Base-by-base conservation (phyloP, 2,888 invertebrate species). In the Stenurella melanura region DNA sequence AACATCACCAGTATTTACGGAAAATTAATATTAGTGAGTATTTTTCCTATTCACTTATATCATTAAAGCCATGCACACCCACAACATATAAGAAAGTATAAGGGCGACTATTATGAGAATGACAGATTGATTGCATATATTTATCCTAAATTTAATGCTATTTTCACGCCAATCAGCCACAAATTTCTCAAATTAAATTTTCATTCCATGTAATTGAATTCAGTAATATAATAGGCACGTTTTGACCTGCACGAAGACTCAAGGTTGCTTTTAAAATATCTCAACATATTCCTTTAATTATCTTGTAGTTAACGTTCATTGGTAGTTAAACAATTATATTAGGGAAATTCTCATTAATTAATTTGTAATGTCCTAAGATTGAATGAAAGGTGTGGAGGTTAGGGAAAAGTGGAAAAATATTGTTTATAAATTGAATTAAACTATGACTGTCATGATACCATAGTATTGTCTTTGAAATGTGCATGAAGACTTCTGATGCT, bases 211-310 rank as follows among this genome's bases (percentile, higher is more conserved):
- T 71, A 75, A 75, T 66, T 75, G 70, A 72, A 69, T 70, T 68
- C 73, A 78, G 77, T 79, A 77, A 76, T 67, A 74, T 79, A 77
- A 76, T 69, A 74, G 70, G 71, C 77, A 79, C 77, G 79, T 81
- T 81, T 81, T 80, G 80, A 80, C 77, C 80, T 76, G 78, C 77
- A 77, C 76, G 80, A 76, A 56, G 19, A n/a, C 21, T 57, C n/a
- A 50, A 19, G 30, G 42, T 60, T 54, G 34, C 68, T 71, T 73
- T 68, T 63, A 34, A 12, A 61, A 67, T 64, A 73, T 60, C 26
- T 15, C 4, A 42, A 54, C 57, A 30, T 56, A 50, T 66, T 56
- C 34, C 56, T 67, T 67, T 71, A 56, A 75, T 77, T 74, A 64
- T 69, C 21, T 21, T 21, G 61, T 73, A 73, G 74, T 74, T 74